These are phyloP conservation scores for Turnix velox DNA, from an alignment of 2,113 vertebrate species.

Conservation along the genomic window DNA sequence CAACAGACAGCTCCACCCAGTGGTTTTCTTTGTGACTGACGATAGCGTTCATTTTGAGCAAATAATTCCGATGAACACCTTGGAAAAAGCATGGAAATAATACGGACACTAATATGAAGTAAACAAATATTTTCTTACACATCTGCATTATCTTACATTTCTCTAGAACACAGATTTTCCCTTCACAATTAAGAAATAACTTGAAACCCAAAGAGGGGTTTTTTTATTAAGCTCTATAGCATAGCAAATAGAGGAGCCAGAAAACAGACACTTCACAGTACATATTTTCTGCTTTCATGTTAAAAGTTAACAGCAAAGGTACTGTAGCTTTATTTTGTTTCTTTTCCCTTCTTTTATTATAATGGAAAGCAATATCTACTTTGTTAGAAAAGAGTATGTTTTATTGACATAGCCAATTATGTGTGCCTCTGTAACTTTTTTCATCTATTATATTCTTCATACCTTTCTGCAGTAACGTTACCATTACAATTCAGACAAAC, in stretches of 20 bases:
- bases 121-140: neutral
- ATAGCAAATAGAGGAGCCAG: neutral
- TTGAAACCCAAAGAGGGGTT: neutral
- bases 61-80: neutral
- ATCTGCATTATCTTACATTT: neutral
- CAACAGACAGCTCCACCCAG: constrained; percentile 48
- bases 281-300: constrained; percentile 37
- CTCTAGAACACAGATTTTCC: neutral
- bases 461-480: constrained; percentile 16
- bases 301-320: constrained; percentile 23
- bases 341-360: constrained; percentile 4
- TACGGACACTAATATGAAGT: neutral
- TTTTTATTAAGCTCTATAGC: neutral
- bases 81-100: neutral
- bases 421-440: constrained; percentile 28
- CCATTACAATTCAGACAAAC: constrained; percentile 14
- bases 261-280: neutral
- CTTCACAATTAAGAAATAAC: neutral
- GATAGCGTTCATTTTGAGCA: neutral
- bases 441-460: constrained; percentile 15
- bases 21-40: neutral
- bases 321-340: constrained; percentile 39
- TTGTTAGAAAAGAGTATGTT: constrained; percentile 45
- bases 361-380: constrained; percentile 20
- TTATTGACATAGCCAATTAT: constrained; percentile 20